phyloP scores from a whole-genome alignment of 2,113 vertebrate genomes.

The Gallinago paraguaiae region DNA sequence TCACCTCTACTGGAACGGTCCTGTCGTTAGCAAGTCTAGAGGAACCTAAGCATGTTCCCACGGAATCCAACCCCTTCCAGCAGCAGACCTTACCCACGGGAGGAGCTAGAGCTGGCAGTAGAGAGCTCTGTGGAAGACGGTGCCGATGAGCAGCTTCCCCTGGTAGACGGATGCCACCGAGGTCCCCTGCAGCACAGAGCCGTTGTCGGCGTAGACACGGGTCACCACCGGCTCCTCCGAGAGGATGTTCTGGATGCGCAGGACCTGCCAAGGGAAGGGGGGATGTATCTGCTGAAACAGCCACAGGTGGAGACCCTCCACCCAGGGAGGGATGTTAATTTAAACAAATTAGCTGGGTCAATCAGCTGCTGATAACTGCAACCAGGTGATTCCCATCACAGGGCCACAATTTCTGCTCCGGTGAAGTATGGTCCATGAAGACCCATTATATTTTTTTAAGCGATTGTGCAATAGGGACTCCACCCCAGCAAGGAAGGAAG shows the following conservation, averaged over 20 bases:
- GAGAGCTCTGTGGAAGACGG: slow-evolving; percentile 87
- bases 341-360: neutral
- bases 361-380: neutral
- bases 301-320: neutral
- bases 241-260: slow-evolving; percentile 86
- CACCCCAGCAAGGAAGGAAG: neutral
- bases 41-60: neutral
- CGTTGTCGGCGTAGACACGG: slow-evolving; percentile 83
- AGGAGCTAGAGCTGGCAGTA: slow-evolving; percentile 78
- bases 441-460: neutral
- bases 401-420: neutral
- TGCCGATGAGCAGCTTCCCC: slow-evolving; percentile 87
- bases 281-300: neutral
- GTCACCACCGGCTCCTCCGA: slow-evolving; percentile 84
- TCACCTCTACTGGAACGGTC: neutral
- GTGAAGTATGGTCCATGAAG: neutral
- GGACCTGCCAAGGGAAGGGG: slow-evolving; percentile 72
- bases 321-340: neutral
- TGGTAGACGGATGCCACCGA: slow-evolving; percentile 81
- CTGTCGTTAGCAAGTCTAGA: neutral
- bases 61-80: neutral
- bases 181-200: slow-evolving; percentile 83
- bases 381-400: neutral
- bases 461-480: neutral
- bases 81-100: neutral